Evolutionary conservation across 2,888 invertebrate species (phyloP).

Genomic region (Andrena chrysosceles): DNA sequence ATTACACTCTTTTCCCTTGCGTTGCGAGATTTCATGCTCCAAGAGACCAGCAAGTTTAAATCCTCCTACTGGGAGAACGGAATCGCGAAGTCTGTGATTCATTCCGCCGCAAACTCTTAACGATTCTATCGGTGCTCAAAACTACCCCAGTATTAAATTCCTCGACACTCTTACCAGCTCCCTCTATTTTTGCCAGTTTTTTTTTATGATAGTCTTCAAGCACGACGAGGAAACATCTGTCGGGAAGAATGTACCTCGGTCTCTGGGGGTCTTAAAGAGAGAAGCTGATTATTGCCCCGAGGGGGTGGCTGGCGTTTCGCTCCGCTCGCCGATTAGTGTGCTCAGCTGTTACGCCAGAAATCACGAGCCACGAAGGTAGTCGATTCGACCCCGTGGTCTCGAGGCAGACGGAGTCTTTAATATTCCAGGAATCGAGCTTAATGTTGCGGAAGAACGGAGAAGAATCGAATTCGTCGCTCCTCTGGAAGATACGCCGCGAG

Average conservation of each 20-base stretch:
- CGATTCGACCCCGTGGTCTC: conserved; percentile 54
- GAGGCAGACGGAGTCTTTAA: conserved; percentile 43
- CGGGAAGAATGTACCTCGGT: not conserved
- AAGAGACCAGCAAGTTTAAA: not conserved
- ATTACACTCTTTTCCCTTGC: not conserved
- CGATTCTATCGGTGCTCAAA: not conserved
- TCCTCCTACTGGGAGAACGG: not conserved
- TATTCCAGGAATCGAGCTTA: conserved; percentile 54
- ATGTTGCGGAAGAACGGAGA: conserved; percentile 60
- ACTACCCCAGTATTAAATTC: not conserved
- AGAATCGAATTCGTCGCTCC: conserved; percentile 44
- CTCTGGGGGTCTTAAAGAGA: not conserved
- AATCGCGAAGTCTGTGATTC: not conserved
- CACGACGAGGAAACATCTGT: not conserved
- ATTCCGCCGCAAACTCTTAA: not conserved
- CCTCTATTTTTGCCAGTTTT: no score
- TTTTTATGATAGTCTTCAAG: no score
- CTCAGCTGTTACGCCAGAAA: conserved; percentile 52
- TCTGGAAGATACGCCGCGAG: conserved; percentile 1
- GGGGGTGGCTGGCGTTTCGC: not conserved
- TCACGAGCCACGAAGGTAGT: conserved; percentile 51
- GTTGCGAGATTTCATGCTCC: not conserved
- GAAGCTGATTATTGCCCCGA: not conserved
- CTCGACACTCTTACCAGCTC: not conserved
- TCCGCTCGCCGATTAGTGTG: conserved; percentile 19